Base-by-base conservation (phyloP, 2,113 vertebrate genomes). In the Labeo rohita region DNA sequence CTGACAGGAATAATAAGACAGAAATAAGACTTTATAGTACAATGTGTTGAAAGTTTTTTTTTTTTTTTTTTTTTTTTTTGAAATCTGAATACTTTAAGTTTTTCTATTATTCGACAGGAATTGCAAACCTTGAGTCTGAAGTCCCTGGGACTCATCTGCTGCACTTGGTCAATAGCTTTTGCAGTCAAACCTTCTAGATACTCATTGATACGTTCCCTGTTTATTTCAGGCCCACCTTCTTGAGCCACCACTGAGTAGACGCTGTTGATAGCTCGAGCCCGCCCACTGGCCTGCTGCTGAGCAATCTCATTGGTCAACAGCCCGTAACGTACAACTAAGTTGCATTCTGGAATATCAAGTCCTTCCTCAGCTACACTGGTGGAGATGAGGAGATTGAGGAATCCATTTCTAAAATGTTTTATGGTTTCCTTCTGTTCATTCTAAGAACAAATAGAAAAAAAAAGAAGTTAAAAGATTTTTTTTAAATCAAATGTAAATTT, bases 341-440 rank as follows among this genome's bases (percentile, higher is more conserved):
- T 98, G 83, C 98, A 99, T 63, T 97, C 93, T 0, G 95, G 95
- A 79, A 98, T 97, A 85, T 99, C 96, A 21, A 99, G 92, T 11
- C 98, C 98, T 89, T 99, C 97, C 87, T 99, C 98, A 0, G 94
- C 97, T 90, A 99, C 97, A 0, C 96, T 98, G 16, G 98, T 99
- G 70, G 98, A 96, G 90, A 99, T 94, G 72, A 99, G 94, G 73
- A 99, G 95, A 94, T 98, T 99, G 89, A 97, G 89, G 0, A 1
- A 0, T 34, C 96, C 96, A 0, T 2, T 0, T 0, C 96, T 95
- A 92, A 99, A 99, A 1, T 16, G 88, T 4, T 73, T 85, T 91
- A 99, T 98, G 1, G 96, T 95, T 0, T 94, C 91, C 59, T 92
- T 92, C 84, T 98, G 97, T 84, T 95, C 90, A 0, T 85, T 90